phyloP scores from a whole-genome alignment of 2,797 vertebrate species.

The Trichosurus vulpecula region DNA sequence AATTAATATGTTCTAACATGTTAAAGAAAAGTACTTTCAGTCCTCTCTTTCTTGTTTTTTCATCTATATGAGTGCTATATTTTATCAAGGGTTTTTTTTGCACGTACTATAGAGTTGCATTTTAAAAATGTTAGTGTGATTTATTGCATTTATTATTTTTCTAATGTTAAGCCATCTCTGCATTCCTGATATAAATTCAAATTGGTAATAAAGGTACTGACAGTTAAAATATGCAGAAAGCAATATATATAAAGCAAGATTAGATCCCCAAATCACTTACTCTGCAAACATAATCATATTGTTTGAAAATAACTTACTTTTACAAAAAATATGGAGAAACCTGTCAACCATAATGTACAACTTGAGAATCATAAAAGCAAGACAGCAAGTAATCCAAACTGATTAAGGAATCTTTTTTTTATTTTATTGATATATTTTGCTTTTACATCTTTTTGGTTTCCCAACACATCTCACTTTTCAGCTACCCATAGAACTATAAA shows the following conservation, averaged over 20 bases:
- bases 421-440: not conserved
- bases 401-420: not conserved
- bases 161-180: not conserved
- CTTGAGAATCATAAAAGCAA: not conserved
- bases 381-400: not conserved
- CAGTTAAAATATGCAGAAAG: not conserved
- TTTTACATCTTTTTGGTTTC: not conserved
- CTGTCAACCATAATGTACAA: not conserved
- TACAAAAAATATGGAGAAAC: not conserved
- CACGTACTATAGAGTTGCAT: not conserved
- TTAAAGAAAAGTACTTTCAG: not conserved
- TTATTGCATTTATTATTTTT: not conserved
- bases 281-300: not conserved
- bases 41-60: slow-evolving; percentile 6
- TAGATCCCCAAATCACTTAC: not conserved
- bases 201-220: not conserved
- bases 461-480: not conserved
- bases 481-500: too few relatives aligned
- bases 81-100: not conserved
- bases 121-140: slow-evolving; percentile 3
- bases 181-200: not conserved
- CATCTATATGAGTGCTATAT: slow-evolving; percentile 28
- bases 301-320: not conserved
- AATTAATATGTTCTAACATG: not conserved
- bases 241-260: not conserved